A percentile compares a stretch with the other conserved stretches of the same genome.
Conservation (phyloP, 2,113 vertebrate genomes). For the Seriola aureovittata region DNA sequence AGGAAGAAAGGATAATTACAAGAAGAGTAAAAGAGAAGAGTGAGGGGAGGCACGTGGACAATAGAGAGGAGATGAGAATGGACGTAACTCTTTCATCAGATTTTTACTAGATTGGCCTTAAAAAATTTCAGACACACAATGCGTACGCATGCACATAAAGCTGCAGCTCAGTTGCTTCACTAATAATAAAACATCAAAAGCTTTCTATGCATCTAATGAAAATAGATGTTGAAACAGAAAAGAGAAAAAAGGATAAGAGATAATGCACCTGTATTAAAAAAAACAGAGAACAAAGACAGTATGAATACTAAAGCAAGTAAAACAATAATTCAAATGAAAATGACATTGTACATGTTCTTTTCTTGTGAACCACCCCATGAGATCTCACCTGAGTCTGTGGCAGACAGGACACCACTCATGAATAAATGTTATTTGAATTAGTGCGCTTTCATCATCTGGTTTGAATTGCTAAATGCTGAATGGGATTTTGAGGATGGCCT, state of each 20-base stretch:
- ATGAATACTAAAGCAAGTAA: slow-evolving; percentile 56
- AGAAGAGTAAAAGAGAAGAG: background rate
- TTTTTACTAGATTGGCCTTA: slow-evolving; percentile 23
- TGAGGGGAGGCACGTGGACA: background rate
- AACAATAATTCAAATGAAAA: slow-evolving; percentile 61
- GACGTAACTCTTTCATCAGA: slow-evolving; percentile 28
- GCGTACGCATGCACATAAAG: background rate
- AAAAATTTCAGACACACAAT: background rate
- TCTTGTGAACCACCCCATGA: slow-evolving; percentile 1
- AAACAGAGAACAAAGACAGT: slow-evolving; percentile 49
- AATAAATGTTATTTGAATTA: slow-evolving; percentile 74
- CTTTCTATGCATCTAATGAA: slow-evolving; percentile 19
- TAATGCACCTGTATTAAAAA: slow-evolving; percentile 30
- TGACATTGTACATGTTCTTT: slow-evolving; percentile 22
- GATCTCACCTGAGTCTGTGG: slow-evolving; percentile 34
- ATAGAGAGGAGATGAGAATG: background rate
- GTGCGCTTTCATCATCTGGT: slow-evolving; percentile 66
- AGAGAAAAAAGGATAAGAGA: slow-evolving; percentile 16
- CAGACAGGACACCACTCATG: slow-evolving; percentile 61
- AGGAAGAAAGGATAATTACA: background rate
- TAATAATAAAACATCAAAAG: slow-evolving; percentile 58
- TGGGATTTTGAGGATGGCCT: slow-evolving; percentile 54
- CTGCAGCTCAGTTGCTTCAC: background rate
- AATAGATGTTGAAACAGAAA: slow-evolving; percentile 17
- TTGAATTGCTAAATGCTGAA: slow-evolving; percentile 70